Evolutionary conservation across 2,113 vertebrate genomes (phyloP).

Genomic region (Alligator sinensis): DNA sequence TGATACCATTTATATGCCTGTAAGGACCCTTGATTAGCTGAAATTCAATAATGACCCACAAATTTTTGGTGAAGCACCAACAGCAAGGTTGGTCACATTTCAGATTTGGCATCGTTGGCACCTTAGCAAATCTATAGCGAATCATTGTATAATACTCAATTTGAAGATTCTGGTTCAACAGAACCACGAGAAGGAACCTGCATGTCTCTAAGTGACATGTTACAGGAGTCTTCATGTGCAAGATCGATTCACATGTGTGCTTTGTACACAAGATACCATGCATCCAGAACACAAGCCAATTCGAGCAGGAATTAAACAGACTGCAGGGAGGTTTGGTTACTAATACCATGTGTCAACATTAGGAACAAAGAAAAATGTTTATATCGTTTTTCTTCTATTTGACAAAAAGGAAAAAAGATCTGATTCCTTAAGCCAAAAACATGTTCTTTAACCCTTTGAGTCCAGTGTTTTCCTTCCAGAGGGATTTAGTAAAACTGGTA

Average conservation of each 20-base stretch:
- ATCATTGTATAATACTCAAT: constrained; percentile 41
- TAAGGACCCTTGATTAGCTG: neutral
- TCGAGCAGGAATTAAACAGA: constrained; percentile 40
- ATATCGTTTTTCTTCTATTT: constrained; percentile 49
- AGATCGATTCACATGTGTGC: neutral
- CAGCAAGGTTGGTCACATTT: constrained; percentile 40
- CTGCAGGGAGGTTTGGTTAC: constrained; percentile 41
- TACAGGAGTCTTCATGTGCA: constrained; percentile 44
- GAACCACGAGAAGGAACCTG: constrained; percentile 62
- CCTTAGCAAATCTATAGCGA: constrained; percentile 49
- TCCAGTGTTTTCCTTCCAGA: neutral
- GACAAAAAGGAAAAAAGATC: constrained; percentile 66
- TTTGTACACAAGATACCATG: neutral
- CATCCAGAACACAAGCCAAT: constrained; percentile 12
- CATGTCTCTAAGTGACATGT: constrained; percentile 57
- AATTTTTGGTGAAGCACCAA: constrained; percentile 31
- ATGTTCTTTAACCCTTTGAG: constrained; percentile 20
- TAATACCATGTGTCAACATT: constrained; percentile 28
- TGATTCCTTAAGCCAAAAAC: constrained; percentile 50
- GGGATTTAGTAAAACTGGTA: neutral
- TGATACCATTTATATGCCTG: neutral
- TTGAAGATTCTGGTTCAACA: constrained; percentile 61
- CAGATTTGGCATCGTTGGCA: constrained; percentile 42
- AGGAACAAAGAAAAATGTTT: constrained; percentile 46
- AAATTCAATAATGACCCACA: constrained; percentile 39